A percentile compares a stretch with the other conserved stretches of the same genome.
These are phyloP conservation scores for Aegotheles bennettii DNA, from an alignment of 2,113 vertebrate species.

Conservation along the genomic window DNA sequence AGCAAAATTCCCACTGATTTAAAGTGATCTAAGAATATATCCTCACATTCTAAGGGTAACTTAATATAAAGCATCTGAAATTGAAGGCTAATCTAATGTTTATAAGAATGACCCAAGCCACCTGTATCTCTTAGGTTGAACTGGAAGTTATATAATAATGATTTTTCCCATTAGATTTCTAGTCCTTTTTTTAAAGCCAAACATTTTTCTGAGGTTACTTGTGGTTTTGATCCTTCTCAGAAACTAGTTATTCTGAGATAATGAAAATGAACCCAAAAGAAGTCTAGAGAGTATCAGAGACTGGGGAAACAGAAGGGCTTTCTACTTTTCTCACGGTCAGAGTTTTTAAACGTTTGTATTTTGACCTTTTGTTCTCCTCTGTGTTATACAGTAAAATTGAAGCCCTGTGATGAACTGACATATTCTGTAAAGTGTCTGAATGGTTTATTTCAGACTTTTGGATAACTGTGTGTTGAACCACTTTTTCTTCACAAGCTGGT, in stretches of 20 bases:
- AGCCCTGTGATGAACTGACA: background rate
- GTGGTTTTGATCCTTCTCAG: background rate
- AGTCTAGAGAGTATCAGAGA: background rate
- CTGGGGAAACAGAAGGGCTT: background rate
- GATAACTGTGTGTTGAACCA: background rate
- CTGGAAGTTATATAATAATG: background rate
- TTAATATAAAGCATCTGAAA: slow-evolving; percentile 9
- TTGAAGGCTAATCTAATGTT: background rate
- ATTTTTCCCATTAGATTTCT: background rate
- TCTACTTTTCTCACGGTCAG: background rate
- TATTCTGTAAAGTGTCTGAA: background rate
- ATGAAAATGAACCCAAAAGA: background rate
- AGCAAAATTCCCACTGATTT: background rate
- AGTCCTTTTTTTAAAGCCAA: background rate
- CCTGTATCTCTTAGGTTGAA: background rate
- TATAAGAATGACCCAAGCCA: background rate
- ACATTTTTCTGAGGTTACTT: slow-evolving; percentile 32
- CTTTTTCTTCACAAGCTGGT: background rate
- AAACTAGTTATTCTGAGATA: background rate
- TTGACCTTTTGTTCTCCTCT: background rate
- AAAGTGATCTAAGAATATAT: background rate
- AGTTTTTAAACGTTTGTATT: background rate
- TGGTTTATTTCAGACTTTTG: background rate
- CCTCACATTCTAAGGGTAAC: background rate
- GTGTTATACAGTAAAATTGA: background rate